Percentiles rank a stretch among this genome's conserved stretches.
phyloP scores from a whole-genome alignment of 2,113 vertebrate species.

The Antigone vipio region DNA sequence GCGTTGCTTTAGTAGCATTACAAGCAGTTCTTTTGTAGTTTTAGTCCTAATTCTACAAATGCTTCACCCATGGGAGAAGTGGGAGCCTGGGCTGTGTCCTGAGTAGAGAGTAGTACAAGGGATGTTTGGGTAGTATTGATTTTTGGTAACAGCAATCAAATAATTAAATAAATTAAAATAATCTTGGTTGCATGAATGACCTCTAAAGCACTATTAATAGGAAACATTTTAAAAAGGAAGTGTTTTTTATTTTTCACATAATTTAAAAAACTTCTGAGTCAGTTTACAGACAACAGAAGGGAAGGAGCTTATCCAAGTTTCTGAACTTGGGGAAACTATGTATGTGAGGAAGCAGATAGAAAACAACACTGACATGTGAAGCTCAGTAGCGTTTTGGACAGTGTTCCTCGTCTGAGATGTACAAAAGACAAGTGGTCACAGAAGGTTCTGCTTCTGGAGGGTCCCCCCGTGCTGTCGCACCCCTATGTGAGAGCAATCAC shows the following conservation, averaged over 20 bases:
- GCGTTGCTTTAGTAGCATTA: neutral
- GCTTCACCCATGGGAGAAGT: rapidly evolving
- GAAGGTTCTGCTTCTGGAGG: neutral
- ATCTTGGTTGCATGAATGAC: neutral
- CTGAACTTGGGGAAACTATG: neutral
- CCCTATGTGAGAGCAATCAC: neutral
- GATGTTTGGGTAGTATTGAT: neutral
- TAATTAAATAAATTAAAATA: neutral
- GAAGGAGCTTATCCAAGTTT: neutral
- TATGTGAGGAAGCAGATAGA: neutral
- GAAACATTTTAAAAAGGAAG: neutral
- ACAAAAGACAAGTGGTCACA: neutral
- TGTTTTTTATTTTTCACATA: neutral
- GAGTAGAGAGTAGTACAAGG: neutral
- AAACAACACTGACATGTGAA: neutral
- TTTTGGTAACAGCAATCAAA: neutral
- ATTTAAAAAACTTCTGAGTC: neutral
- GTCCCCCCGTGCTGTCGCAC: neutral
- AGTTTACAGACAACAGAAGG: neutral
- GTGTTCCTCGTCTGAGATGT: neutral
- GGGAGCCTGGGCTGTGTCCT: neutral
- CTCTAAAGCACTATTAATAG: neutral
- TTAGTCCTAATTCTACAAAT: neutral
- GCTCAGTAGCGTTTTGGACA: neutral
- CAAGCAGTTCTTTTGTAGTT: neutral